These are phyloP conservation scores for Sebastes fasciatus DNA, from an alignment of 2,113 vertebrate species.

Conservation along the genomic window DNA sequence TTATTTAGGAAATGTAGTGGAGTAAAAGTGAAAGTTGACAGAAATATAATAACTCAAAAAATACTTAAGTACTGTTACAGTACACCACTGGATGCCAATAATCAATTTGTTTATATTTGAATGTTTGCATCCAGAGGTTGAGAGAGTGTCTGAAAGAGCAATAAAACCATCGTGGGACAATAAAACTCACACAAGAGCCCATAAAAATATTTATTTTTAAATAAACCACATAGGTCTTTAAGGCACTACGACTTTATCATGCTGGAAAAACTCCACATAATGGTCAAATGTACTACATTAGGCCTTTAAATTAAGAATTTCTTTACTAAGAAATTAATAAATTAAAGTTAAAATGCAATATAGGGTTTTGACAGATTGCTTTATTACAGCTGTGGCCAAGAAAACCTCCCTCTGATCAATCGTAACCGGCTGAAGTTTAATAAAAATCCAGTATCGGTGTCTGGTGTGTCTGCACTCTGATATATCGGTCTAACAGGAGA, in stretches of 20 bases:
- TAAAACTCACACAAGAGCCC: neutral
- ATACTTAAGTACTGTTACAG: too few species aligned
- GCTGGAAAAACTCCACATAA: neutral
- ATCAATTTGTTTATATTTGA: neutral
- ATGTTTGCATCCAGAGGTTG: neutral
- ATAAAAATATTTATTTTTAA: neutral
- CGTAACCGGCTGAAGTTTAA: neutral
- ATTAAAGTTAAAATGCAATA: neutral
- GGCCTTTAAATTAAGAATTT: neutral
- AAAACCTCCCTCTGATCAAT: neutral
- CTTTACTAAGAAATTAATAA: neutral
- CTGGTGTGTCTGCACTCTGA: constrained; percentile 12
- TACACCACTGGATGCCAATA: neutral
- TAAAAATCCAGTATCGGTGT: constrained; percentile 1
- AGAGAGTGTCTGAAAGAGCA: neutral
- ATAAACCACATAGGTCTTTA: neutral
- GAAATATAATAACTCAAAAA: too few species aligned
- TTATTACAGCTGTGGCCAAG: neutral
- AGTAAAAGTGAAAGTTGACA: too few species aligned
- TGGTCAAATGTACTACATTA: neutral
- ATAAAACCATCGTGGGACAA: neutral
- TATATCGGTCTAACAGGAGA: constrained; percentile 38
- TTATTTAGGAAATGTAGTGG: too few species aligned
- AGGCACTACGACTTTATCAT: too few species aligned
- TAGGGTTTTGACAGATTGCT: neutral